A percentile compares a stretch with the other conserved stretches of the same genome.
These are phyloP conservation scores for Lamprotornis superbus DNA, from an alignment of 2,113 vertebrate species.

Conservation along the genomic window DNA sequence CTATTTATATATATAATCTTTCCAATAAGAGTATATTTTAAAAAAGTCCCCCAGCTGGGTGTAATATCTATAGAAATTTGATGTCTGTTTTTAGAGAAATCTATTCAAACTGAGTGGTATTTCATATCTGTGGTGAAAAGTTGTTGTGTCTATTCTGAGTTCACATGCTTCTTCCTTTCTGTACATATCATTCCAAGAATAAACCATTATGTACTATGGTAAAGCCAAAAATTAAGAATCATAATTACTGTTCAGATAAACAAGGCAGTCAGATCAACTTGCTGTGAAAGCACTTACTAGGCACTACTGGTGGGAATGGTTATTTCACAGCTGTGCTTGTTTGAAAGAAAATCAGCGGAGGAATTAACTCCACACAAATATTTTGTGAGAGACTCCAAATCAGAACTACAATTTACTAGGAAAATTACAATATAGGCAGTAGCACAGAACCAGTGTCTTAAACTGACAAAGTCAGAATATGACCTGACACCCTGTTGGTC, in stretches of 20 bases:
- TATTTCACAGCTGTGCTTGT: not conserved
- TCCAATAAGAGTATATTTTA: not conserved
- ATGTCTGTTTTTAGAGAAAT: not conserved
- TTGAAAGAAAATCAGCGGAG: not conserved
- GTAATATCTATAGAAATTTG: not conserved
- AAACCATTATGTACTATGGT: not conserved
- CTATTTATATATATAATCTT: not conserved
- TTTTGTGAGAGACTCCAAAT: not conserved
- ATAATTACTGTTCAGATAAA: not conserved
- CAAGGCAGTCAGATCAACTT: not conserved
- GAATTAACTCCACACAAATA: not conserved
- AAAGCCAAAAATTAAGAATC: not conserved
- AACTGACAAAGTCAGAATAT: not conserved
- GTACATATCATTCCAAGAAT: not conserved
- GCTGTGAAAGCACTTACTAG: not conserved
- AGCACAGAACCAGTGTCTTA: not conserved
- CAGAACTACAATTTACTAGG: not conserved
- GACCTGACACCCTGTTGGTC: not conserved
- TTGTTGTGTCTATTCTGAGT: not conserved
- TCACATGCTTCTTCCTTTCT: not conserved
- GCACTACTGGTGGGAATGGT: not conserved
- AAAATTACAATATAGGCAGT: not conserved
- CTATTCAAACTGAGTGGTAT: not conserved
- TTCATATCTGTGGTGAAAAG: not conserved
- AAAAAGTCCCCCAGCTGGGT: not conserved